These are phyloP conservation scores for Theonella swinhoei DNA, from an alignment of 37 sponge, comb jelly and placozoan species.

Conservation along the genomic window DNA sequence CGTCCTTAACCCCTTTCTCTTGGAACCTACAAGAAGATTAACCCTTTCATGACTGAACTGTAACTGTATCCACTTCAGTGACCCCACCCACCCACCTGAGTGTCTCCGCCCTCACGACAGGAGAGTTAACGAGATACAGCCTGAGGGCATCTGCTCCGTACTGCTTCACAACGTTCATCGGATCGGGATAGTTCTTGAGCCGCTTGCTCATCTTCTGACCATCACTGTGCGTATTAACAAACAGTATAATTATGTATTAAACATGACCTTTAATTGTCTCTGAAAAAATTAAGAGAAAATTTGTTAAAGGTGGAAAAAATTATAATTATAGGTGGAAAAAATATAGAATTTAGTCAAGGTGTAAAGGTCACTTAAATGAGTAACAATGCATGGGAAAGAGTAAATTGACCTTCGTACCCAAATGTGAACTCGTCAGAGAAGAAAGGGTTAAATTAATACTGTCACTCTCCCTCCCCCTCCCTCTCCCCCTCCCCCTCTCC, in stretches of 20 bases:
- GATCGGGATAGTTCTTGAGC: slow-evolving; percentile 99
- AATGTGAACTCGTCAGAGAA: too few relatives aligned
- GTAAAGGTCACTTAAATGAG: too few relatives aligned
- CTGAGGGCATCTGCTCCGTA: slow-evolving; percentile 95
- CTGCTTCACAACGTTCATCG: slow-evolving; percentile 81
- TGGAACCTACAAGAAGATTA: slow-evolving; percentile 59
- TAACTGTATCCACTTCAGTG: too few relatives aligned
- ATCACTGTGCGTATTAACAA: slow-evolving; percentile 47
- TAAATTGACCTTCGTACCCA: too few relatives aligned
- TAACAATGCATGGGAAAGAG: too few relatives aligned
- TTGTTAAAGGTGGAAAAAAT: neutral
- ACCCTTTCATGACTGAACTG: neutral
- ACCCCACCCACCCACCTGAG: slow-evolving; percentile 26
- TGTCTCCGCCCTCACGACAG: slow-evolving; percentile 94
- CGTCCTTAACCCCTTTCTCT: slow-evolving; percentile 92
- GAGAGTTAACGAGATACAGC: slow-evolving; percentile 95
- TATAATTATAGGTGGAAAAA: neutral
- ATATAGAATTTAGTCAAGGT: too few relatives aligned
- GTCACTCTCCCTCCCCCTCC: too few relatives aligned
- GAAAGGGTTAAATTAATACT: too few relatives aligned
- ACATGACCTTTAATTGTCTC: too few relatives aligned
- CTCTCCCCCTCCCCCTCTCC: neutral
- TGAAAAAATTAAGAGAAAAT: too few relatives aligned
- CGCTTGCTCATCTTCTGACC: slow-evolving; percentile 98
- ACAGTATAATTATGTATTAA: too few relatives aligned